Base-by-base conservation (phyloP, 2,797 vertebrate genomes). In the Hoplostethus mediterraneus region DNA sequence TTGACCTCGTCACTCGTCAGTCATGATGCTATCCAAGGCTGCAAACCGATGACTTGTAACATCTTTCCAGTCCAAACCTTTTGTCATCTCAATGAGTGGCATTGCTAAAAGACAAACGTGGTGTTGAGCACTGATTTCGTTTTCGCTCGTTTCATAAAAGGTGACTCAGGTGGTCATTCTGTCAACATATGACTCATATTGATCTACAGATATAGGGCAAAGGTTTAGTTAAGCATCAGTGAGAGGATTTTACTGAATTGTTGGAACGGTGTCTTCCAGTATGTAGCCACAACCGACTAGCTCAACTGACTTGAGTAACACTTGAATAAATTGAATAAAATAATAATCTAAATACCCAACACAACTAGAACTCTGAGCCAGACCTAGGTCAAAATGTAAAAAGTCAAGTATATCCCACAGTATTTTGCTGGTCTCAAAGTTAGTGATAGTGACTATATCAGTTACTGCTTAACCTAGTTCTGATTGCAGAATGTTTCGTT, bases 111-210 rank as follows among this genome's bases (percentile, higher is more conserved):
- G 33, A 33, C 21, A 21, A 21, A 21, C 21, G 2, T 5, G 33
- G 3, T 33, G 33, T 33, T 33, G 33, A 33, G 33, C 0, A 33
- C 33, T 33, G 6, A 33, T 4, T 6, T 33, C 4, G 33, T 33
- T 33, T 33, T 33, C 6, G 6, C 6, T 33, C 6, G 33, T 33
- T 33, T 33, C 33, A 33, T 33, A 70, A 61, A 61, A 59, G 28
- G 16, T 71, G 55, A 76, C 68, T 75, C 36, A 28, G 21, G 80
- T 85, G 82, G 77, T 58, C 0, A 49, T 80, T 82, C 36, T 65
- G 42, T 5, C 4, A 79, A 45, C 11, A 21, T 75, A 49, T 74
- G 70, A 75, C 63, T 83, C 59, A 83, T 61, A 47, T 60, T 40
- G 60, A 82, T 59, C 11, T 49, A 3, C 4, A 52, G 47, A 60